Base-by-base conservation (phyloP, 2,113 vertebrate species). In the Tetrax tetrax region DNA sequence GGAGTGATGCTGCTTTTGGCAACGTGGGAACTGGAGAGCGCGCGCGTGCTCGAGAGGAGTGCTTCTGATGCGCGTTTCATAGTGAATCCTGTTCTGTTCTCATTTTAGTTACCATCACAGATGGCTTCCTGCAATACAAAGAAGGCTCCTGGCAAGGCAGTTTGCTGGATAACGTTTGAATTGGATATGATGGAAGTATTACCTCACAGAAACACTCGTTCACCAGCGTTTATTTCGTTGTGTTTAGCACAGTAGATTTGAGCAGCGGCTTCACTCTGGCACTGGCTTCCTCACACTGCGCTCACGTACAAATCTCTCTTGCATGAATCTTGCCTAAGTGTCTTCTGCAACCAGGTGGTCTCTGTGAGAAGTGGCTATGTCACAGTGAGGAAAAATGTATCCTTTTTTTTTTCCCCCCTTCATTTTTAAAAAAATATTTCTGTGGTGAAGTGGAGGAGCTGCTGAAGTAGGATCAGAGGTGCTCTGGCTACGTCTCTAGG, bases 11-110 rank as follows among this genome's bases (percentile, higher is more conserved):
- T 79, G 56, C 80, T 93, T 29, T 70, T 82, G 80, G 60, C 31
- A 78, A 16, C 1, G 6, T 7, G 35, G 47, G 68, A 70, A 4
- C 41, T 1, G 5, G 68, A 35, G 35, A n/a, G 48, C 9, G 0
- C 1, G 8, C 7, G 0, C 1, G 8, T 6, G 0, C 61, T 61
- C 15, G 60, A 65, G 59, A 57, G 31, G 31, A 74, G 57, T 4
- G 1, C 38, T 63, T 22, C 37, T 57, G 12, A n/a, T 0, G 3
- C 48, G 59, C 0, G 0, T 23, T 76, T 48, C 54, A 0, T 2
- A 37, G 87, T 2, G 23, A 88, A 66, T 68, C 72, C 74, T 60
- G 33, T 45, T 78, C 92, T 71, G 20, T 38, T 56, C 86, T 56
- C 61, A 0, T 33, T 29, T 50, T 68, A 84, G 95, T 60, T 92